phyloP scores from a whole-genome alignment of 2,113 vertebrate genomes.

The Actenoides hombroni region DNA sequence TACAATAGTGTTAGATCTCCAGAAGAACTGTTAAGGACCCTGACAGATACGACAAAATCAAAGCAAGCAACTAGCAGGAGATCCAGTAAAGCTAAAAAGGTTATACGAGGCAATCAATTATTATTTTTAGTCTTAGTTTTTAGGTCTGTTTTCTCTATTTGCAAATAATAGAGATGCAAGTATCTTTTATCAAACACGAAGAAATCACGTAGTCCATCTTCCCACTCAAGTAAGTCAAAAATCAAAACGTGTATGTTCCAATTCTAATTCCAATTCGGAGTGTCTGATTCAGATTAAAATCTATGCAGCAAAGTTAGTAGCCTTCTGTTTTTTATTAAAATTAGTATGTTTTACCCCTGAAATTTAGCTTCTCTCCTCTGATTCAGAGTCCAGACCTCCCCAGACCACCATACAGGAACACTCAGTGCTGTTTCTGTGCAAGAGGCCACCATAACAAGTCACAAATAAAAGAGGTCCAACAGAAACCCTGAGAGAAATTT shows the following conservation, averaged over 20 bases:
- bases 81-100: not conserved
- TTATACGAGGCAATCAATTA: not conserved
- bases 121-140: not conserved
- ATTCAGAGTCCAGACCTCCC: not conserved
- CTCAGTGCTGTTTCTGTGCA: accelerated
- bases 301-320: not conserved
- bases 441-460: not conserved
- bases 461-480: not conserved
- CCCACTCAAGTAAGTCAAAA: not conserved
- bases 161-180: not conserved
- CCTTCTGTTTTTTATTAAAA: not conserved
- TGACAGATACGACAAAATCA: not conserved
- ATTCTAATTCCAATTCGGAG: not conserved
- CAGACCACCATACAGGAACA: not conserved
- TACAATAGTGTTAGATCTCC: not conserved
- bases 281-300: not conserved
- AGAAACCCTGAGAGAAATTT: not conserved
- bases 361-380: not conserved
- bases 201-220: not conserved
- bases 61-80: not conserved
- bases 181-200: not conserved
- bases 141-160: not conserved
- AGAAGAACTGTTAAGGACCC: not conserved
- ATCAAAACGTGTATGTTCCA: not conserved
- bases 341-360: not conserved